Conservation (phyloP, 2,888 invertebrate species). For the Torymus texanus region DNA sequence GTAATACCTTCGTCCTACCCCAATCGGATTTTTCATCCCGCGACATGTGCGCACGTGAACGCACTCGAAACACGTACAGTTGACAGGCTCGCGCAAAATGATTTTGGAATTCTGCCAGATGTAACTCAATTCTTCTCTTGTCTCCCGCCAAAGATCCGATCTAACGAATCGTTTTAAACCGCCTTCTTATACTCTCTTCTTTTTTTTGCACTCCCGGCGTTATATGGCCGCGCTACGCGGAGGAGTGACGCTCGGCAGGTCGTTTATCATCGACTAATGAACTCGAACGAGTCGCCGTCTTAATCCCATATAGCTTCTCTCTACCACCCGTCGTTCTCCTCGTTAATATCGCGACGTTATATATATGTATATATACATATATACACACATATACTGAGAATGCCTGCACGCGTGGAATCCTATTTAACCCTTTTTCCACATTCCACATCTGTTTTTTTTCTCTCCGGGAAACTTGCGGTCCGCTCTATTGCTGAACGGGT, state of each 20-base stretch:
- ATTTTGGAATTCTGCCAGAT: conserved; percentile 5
- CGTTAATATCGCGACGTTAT: conserved; percentile 46
- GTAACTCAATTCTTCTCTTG: neutral
- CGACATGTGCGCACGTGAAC: neutral
- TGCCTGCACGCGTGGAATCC: conserved; percentile 10
- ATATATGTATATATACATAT: neutral
- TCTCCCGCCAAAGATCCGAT: too few relatives aligned
- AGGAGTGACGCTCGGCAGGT: conserved; percentile 20
- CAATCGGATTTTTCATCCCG: neutral
- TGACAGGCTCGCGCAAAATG: neutral
- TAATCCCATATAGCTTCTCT: conserved; percentile 37
- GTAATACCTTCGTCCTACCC: too few relatives aligned
- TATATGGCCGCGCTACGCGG: neutral
- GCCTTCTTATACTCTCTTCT: too few relatives aligned
- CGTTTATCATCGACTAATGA: conserved; percentile 54
- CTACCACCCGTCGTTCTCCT: neutral
- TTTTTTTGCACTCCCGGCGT: neutral
- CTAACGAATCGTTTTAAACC: too few relatives aligned
- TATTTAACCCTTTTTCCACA: conserved; percentile 2
- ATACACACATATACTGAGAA: neutral
- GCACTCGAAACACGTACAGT: neutral
- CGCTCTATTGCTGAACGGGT: too few relatives aligned
- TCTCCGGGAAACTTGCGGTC: neutral
- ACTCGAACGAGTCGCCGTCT: conserved; percentile 49
- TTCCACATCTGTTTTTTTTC: neutral